A percentile compares a stretch with the other conserved stretches of the same genome.
These are phyloP conservation scores for Rhagoletis pomonella DNA, from an alignment of 1,140 invertebrate species.

Conservation along the genomic window DNA sequence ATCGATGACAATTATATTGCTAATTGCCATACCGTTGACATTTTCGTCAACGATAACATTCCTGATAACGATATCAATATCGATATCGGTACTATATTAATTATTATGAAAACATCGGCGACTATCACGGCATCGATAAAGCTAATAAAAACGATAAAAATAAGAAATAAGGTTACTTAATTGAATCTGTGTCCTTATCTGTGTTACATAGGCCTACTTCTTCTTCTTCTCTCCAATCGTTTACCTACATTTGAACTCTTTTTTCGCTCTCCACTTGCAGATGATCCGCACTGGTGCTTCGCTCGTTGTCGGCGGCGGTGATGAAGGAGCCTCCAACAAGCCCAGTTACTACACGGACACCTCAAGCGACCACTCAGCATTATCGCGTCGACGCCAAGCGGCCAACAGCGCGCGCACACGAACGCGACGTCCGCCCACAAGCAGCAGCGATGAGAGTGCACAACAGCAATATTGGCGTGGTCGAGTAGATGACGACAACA, in stretches of 20 bases:
- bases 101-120: no score
- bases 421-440: background rate
- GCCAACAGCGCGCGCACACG: constrained; percentile 6
- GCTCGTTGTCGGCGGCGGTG: constrained; percentile 69
- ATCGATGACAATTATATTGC: no score
- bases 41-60: no score
- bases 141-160: no score
- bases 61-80: no score
- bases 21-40: no score
- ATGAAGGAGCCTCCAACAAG: constrained; percentile 44
- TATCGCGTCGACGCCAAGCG: background rate
- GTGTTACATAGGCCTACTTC: no score
- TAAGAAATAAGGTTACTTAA: no score
- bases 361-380: background rate
- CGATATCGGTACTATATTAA: no score
- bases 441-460: constrained; percentile 8
- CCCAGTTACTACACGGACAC: constrained; percentile 23
- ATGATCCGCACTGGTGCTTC: constrained; percentile 69
- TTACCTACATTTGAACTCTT: background rate
- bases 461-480: constrained; percentile 65
- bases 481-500: constrained; percentile 66
- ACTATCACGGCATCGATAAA: no score
- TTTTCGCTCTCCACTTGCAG: constrained; percentile 57
- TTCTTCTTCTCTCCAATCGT: no score
- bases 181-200: no score